Evolutionary conservation across 2,888 invertebrate species (phyloP).

Genomic region (Oligia latruncula): DNA sequence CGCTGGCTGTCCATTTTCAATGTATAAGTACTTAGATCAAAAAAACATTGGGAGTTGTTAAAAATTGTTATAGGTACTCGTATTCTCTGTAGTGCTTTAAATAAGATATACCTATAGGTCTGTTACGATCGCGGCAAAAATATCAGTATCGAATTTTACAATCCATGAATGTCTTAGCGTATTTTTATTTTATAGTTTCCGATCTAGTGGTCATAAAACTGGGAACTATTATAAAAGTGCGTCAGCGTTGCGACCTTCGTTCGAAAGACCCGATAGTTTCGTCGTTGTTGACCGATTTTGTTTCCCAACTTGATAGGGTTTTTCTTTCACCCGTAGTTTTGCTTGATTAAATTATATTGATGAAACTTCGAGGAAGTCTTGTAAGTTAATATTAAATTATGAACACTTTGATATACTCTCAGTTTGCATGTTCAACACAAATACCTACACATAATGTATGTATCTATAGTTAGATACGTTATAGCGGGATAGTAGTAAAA

Average conservation of each 20-base stretch:
- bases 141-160: conserved; percentile 69
- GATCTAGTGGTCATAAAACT: conserved; percentile 80
- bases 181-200: conserved; percentile 86
- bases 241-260: conserved; percentile 79
- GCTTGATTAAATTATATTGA: conserved; percentile 30
- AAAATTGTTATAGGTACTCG: conserved; percentile 19
- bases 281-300: conserved; percentile 51
- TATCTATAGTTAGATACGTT: neutral
- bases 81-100: conserved; percentile 40
- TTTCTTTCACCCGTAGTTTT: conserved; percentile 29
- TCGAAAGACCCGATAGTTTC: conserved; percentile 49
- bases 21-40: conserved; percentile 14
- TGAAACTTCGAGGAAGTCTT: conserved; percentile 35
- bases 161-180: conserved; percentile 72
- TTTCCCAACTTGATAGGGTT: conserved; percentile 35
- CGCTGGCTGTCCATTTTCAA: conserved; percentile 13
- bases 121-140: conserved; percentile 54
- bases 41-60: conserved; percentile 42
- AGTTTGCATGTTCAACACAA: conserved; percentile 1
- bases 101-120: conserved; percentile 52
- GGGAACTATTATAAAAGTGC: conserved; percentile 78
- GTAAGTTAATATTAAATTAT: conserved; percentile 39
- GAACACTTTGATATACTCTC: conserved; percentile 6
- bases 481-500: conserved; percentile 27
- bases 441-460: neutral